Conservation (phyloP, 2,888 invertebrate species). For the Euplagia quadripunctaria region DNA sequence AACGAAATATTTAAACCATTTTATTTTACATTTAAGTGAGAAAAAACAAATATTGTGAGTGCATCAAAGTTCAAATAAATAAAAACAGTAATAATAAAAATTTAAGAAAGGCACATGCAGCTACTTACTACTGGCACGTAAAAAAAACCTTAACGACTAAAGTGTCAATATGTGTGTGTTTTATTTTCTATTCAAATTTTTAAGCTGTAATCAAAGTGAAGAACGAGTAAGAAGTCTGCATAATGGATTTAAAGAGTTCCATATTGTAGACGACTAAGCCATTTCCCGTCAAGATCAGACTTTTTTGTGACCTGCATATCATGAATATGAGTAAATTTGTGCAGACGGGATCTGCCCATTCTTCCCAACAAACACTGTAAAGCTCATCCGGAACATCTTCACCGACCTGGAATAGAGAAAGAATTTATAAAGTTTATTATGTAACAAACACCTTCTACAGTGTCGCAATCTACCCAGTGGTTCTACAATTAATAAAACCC, state of each 20-base stretch:
- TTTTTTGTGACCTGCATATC: conserved; percentile 69
- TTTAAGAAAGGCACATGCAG: background rate
- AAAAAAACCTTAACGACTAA: background rate
- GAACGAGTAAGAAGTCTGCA: conserved; percentile 76
- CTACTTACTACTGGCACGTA: background rate
- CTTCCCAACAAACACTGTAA: conserved; percentile 67
- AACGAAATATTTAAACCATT: background rate
- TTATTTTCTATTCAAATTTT: background rate
- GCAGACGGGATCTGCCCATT: conserved; percentile 57
- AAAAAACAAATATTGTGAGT: background rate
- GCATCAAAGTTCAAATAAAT: background rate
- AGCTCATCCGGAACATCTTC: conserved; percentile 65
- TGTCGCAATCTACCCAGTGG: too few species aligned
- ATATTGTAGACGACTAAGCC: conserved; percentile 70
- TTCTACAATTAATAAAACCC: too few species aligned
- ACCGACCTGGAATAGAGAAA: conserved; percentile 59
- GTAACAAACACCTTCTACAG: too few species aligned
- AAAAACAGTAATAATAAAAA: background rate
- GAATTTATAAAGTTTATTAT: background rate
- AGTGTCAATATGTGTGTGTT: background rate
- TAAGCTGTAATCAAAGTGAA: conserved; percentile 70
- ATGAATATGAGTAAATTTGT: conserved; percentile 67
- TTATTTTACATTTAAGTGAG: background rate
- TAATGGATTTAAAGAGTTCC: conserved; percentile 73
- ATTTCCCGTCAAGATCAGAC: conserved; percentile 65